Base-by-base conservation (phyloP, 2,113 vertebrate genomes). In the Lanius collurio region DNA sequence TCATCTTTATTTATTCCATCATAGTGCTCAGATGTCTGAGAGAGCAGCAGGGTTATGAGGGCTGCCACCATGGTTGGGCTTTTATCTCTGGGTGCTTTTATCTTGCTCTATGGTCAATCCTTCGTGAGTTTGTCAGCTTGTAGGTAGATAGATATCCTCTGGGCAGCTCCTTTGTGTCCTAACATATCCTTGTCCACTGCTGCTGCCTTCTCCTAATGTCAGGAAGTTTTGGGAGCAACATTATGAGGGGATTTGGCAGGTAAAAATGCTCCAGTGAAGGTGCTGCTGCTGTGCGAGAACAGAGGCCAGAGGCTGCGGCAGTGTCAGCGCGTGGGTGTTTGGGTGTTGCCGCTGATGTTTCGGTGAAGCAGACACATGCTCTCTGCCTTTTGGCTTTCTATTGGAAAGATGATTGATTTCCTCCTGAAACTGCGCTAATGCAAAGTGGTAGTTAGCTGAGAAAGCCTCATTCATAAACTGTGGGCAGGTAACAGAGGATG, bases 401-500 rank as follows among this genome's bases (percentile, higher is more conserved):
- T 33, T 64, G 64, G 67, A 83, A 93, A 42, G 39, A 69, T 64
- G 56, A 77, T 93, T 68, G 53, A 83, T 88, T 75, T 74, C 42
- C 52, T 81, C 21, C 73, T 83, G 77, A 89, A 93, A 74, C 39
- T 39, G 30, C 53, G 82, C 76, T 69, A 46, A 65, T 86, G 80
- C 41, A 64, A 73, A 84, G 31, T 28, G 42, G 37, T 74, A 63
- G 52, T 79, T 90, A 95, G 90, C 94, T 84, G 65, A 92, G 83
- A 90, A 89, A 88, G 63, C 62, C 80, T 93, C 78, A 64, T 94
- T 96, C 78, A 94, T 79, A 85, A 95, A 44, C 79, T 53, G 27
- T 88, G 79, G 49, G 81, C 84, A 60, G 50, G 65, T 94, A 78
- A 71, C 2, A 0, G 0, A 60, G 76, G 52, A 65, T 9, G 31